These are phyloP conservation scores for Gorsachius magnificus DNA, from an alignment of 2,797 vertebrate species.

Conservation along the genomic window DNA sequence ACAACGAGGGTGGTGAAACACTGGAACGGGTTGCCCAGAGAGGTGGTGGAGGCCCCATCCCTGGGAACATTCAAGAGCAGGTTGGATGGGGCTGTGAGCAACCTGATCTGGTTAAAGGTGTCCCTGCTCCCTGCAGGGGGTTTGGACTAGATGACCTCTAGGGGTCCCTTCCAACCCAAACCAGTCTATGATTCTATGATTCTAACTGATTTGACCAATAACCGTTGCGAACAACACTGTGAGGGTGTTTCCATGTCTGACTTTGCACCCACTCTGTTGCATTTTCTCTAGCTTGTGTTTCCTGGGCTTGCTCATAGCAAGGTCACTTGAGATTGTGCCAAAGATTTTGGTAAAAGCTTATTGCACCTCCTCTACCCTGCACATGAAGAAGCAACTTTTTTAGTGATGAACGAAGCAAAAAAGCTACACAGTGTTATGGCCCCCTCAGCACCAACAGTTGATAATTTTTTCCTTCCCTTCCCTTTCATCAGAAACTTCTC, in stretches of 20 bases:
- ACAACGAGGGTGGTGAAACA: no score
- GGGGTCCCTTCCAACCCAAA: no score
- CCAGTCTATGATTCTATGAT: no score
- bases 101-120: no score
- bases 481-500: neutral
- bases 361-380: neutral
- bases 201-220: neutral
- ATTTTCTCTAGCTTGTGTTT: neutral
- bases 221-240: neutral
- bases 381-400: neutral
- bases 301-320: neutral
- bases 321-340: neutral
- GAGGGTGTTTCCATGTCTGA: neutral
- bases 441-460: neutral
- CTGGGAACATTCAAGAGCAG: no score
- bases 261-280: neutral
- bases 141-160: no score
- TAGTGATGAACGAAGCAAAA: neutral
- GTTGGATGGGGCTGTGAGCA: no score
- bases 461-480: neutral
- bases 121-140: no score
- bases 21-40: no score
- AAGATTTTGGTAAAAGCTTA: neutral
- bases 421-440: neutral
- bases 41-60: no score